Percentiles rank a stretch among this genome's conserved stretches.
Evolutionary conservation across 2,888 invertebrate genomes (phyloP).

Genomic region (Silvanus unidentatus): DNA sequence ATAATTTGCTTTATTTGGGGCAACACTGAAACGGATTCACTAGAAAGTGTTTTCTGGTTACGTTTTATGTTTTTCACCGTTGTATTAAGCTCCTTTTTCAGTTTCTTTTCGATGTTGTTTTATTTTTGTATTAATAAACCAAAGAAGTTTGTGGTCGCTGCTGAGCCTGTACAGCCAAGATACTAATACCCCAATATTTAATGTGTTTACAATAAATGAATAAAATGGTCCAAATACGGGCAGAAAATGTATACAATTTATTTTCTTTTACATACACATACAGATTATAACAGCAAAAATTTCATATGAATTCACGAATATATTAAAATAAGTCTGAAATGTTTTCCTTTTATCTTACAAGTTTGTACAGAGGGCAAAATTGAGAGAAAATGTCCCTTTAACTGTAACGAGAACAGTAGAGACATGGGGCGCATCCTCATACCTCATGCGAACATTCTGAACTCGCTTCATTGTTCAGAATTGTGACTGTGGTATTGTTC

Average conservation of each 20-base stretch:
- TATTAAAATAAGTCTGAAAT: no score
- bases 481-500: constrained; percentile 38
- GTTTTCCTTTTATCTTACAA: no score
- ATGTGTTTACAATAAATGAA: no score
- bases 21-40: constrained; percentile 50
- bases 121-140: constrained; percentile 62
- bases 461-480: constrained; percentile 37
- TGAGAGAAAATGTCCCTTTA: constrained; percentile 16
- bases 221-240: no score
- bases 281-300: no score
- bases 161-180: background rate
- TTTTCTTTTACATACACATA: no score
- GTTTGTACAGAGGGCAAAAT: no score
- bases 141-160: constrained; percentile 40
- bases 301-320: no score
- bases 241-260: no score
- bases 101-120: constrained; percentile 56
- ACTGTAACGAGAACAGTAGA: constrained; percentile 34
- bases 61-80: constrained; percentile 59
- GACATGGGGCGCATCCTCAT: constrained; percentile 38
- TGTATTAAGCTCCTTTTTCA: constrained; percentile 54
- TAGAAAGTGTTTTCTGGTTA: constrained; percentile 61
- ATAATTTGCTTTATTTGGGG: constrained; percentile 68
- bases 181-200: no score
- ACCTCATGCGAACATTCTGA: constrained; percentile 40